Base-by-base conservation (phyloP, 2,888 invertebrate genomes). In the Chelonus formosanus region DNA sequence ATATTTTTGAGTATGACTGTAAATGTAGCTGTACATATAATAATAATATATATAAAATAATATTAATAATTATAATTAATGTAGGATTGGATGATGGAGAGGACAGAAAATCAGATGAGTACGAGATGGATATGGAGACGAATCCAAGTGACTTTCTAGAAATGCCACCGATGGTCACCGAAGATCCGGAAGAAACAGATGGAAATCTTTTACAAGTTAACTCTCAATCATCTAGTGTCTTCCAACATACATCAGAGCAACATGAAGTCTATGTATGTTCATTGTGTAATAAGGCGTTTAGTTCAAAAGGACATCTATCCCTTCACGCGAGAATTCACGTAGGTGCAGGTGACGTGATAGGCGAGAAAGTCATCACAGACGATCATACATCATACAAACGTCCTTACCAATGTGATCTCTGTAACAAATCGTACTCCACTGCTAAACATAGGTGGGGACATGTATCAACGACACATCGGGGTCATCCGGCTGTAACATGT, bases 361-460 rank as follows among this genome's bases (percentile, higher is more conserved):
- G 84, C 43, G 83, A 83, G 66, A 83, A 83, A 73, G 84, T 84
- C 63, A 78, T 84, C 66, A 84, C 84, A n/a, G 83, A 83, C 65
- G 83, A 84, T 70, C 83, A 83, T 68, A 84, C 84, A 7, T 84
- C 83, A 3, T 84, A 82, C 71, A 83, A 83, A 73, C 82, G 85
- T 71, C 84, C 85, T 7, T 85, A 84, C 70, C 83, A 83, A 54
- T 85, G 85, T 68, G 85, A 85, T 73, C 79, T 85, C 7, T 85
- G 85, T 71, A 83, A 82, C 71, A 85, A 85, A 71, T 83, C 85
- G 20, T 85, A 85, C 70, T 85, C 85, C 3, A 84, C 85, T 5
- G 85, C 85, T 0, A 85, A 85, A 69, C 85, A 85, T 74, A 79
- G 85, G 52, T 85, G 85, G 85, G 85, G 85, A 44, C 85, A 85